Base-by-base conservation (phyloP, 2,797 vertebrate species). In the Diglossa cyanea region DNA sequence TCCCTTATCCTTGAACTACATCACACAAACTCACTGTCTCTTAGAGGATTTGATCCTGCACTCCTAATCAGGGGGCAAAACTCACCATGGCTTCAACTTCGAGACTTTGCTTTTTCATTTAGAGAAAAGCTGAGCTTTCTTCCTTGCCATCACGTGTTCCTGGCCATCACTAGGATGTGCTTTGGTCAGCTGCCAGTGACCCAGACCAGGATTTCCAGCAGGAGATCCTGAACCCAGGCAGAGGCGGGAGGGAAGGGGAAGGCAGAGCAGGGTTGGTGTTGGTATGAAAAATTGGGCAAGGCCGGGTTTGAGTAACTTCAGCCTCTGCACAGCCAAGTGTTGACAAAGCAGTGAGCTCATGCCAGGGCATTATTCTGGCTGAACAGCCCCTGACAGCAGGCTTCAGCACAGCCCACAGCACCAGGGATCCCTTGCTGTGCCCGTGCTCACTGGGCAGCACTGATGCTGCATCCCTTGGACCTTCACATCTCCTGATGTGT, bases 321-420 rank as follows among this genome's bases (percentile, higher is more conserved):
- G 44, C 14, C 26, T 50, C 30, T 28, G 44, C 48, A 39, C 81
- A 75, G 45, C 77, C 70, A 76, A 53, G 76, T 9, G 16, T 60
- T 90, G 88, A 83, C 19, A 31, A 77, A 80, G 50, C 73, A 84
- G 58, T 3, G 82, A 86, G 51, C 44, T 17, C 0, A 10, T 93
- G 94, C 81, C 94, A 94, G 86, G 61, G 50, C 58, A 16, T 93
- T 81, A 28, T 77, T 94, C 78, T 60, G 85, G 51, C 20, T 65
- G 93, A 90, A 0, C 72, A 67, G 72, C 5, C 68, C 57, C 17
- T 72, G 88, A 16, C 86, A 92, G 86, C 18, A 1, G 20, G 33
- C 66, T 76, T 42, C 61, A 75, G 77, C 60, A 39, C 4, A 0
- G 84, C 82, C 9, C 0, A 62, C 42, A 55, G 78, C 37, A 28